phyloP scores from a whole-genome alignment of 2,113 vertebrate genomes.

The Galeopterus variegatus region DNA sequence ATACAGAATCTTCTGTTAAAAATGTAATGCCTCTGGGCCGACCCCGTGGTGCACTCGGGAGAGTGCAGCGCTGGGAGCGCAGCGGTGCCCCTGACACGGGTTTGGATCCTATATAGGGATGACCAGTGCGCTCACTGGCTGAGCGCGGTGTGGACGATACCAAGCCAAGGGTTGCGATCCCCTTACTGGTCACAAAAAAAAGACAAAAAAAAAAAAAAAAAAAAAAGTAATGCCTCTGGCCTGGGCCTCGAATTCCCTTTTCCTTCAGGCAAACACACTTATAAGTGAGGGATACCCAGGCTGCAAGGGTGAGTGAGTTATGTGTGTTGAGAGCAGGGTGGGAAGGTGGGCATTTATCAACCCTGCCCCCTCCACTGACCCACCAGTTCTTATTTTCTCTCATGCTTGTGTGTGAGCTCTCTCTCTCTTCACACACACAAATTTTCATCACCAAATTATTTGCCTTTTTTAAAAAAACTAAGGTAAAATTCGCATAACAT shows the following conservation, averaged over 20 bases:
- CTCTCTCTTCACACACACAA: no score
- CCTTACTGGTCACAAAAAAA: no score
- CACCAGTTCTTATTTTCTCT: not conserved
- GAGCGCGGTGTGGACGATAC: no score
- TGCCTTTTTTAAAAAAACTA: not conserved
- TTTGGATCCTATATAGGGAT: no score
- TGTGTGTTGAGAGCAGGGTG: not conserved
- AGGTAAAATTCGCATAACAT: not conserved
- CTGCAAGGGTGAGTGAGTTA: not conserved
- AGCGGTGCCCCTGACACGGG: no score
- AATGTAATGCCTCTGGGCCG: no score
- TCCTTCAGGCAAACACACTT: not conserved
- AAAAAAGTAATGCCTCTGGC: constrained; percentile 20
- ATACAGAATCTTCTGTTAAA: constrained; percentile 17
- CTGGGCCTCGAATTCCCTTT: constrained; percentile 46
- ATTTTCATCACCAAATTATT: constrained; percentile 8
- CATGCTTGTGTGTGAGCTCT: not conserved
- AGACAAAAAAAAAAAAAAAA: no score
- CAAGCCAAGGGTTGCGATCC: no score
- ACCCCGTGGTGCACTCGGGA: no score
- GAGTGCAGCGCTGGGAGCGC: no score
- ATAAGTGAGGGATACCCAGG: not conserved
- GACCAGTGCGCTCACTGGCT: no score
- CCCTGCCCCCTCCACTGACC: not conserved
- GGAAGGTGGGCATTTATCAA: not conserved